Percentiles rank a stretch among this genome's conserved stretches.
phyloP scores from a whole-genome alignment of 2,888 invertebrate genomes.

The Helobdella robusta region DNA sequence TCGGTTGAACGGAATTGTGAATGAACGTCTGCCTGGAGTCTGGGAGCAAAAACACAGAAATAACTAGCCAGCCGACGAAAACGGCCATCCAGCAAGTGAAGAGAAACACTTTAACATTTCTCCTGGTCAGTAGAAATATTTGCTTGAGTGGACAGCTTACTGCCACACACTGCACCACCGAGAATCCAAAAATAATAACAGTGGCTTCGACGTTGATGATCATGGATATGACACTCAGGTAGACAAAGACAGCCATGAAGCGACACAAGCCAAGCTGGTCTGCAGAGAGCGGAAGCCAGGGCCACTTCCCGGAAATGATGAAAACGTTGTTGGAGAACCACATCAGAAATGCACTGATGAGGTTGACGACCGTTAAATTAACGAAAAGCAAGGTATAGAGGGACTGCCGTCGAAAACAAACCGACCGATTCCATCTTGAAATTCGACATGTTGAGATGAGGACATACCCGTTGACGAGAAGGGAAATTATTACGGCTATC shows the following conservation, averaged over 20 bases:
- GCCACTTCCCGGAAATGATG: conserved; percentile 22
- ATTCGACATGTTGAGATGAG: not conserved
- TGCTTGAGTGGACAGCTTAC: conserved; percentile 32
- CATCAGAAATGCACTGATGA: conserved; percentile 25
- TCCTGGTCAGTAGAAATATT: conserved; percentile 22
- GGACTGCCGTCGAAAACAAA: conserved; percentile 18
- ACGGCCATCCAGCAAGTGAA: conserved; percentile 27
- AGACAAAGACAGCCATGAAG: not conserved
- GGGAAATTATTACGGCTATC: no score
- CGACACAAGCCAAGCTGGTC: conserved; percentile 21
- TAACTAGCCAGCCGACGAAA: conserved; percentile 11
- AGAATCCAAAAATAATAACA: conserved; percentile 33
- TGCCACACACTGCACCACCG: conserved; percentile 32
- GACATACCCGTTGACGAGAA: not conserved
- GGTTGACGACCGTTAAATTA: conserved; percentile 33
- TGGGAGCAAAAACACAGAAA: no score
- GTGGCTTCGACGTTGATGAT: conserved; percentile 27
- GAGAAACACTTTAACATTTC: conserved; percentile 25
- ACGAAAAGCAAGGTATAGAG: conserved; percentile 32
- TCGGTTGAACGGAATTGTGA: no score
- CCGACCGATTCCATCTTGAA: not conserved
- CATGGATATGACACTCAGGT: conserved; percentile 15
- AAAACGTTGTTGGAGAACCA: conserved; percentile 32
- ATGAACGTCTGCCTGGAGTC: no score
- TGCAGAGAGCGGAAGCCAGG: not conserved